Base-by-base conservation (phyloP, 2,888 invertebrate species). In the Drosophila koepferae region DNA sequence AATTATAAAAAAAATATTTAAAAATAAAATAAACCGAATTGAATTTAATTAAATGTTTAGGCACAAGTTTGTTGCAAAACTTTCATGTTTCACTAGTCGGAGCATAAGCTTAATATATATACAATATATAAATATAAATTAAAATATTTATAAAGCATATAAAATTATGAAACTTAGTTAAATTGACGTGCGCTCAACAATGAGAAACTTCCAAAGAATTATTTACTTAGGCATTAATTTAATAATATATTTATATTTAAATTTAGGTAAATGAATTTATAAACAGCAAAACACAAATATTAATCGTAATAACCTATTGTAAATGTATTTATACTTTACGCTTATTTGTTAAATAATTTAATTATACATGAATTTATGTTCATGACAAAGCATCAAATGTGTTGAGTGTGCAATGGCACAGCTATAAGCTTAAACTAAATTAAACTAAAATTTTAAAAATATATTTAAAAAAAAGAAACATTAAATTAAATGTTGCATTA, bases 271-370 rank as follows among this genome's bases (percentile, higher is more conserved):
- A 64, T n/a, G 38, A 56, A 65, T 55, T 60, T 38, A 62, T 23
- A 23, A 70, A 61, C 49, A 54, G 46, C 44, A 41, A 53, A 36
- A 23, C 67, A 53, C 49, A 31, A 18, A 49, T 49, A 49, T 34
- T 12, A 2, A 55, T 54, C 20, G 8, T 16, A 55, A 23, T 31
- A 64, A 48, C n/a, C 16, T 41, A 56, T 41, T 59, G 44, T 56
- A 20, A 40, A 69, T 68, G 49, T 77, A 77, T 84, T 77, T 80
- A 81, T 83, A 83, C 56, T 83, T 80, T 74, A 76, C 80, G 83
- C 88, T 86, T 82, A 80, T 86, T 82, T 80, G 85, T 81, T 82
- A 78, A 72, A 67, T 85, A 78, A 81, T 77, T 80, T 78, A 81
- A 74, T 70, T 64, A 70, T 63, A 59, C 48, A 69, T 41, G 40